Percentiles rank a stretch among this genome's conserved stretches.
Conservation (phyloP, 2,113 vertebrate genomes). For the Rhineura floridana region DNA sequence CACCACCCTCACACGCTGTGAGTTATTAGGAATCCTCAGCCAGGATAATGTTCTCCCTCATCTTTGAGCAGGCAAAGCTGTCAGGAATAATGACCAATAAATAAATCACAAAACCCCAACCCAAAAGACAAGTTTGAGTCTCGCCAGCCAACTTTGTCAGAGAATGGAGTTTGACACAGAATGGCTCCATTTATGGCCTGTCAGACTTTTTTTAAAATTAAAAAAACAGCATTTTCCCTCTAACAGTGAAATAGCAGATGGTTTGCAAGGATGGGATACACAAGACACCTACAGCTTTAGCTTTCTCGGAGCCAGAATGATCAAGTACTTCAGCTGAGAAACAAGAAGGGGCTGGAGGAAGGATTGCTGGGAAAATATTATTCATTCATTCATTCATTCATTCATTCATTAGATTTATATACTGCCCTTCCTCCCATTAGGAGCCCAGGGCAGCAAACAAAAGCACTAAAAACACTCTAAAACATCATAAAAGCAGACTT, state of each 20-base stretch:
- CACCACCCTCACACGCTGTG: not conserved
- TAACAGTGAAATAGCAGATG: not conserved
- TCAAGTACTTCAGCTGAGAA: not conserved
- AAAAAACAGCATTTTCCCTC: not conserved
- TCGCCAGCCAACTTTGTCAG: not conserved
- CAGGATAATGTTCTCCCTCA: not conserved
- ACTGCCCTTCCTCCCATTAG: too few species aligned
- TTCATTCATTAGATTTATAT: too few species aligned
- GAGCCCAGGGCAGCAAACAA: too few species aligned
- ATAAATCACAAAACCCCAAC: not conserved
- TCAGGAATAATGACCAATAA: conserved; percentile 29
- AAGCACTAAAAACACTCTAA: too few species aligned
- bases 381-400: too few species aligned
- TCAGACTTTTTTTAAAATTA: not conserved
- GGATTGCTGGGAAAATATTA: not conserved
- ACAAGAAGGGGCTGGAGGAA: fast-evolving
- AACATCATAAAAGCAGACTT: too few species aligned
- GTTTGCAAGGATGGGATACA: fast-evolving
- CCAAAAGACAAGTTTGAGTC: conserved; percentile 5
- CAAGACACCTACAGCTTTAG: not conserved
- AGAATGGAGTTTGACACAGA: conserved; percentile 17
- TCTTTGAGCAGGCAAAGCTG: conserved; percentile 19
- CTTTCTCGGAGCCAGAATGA: not conserved
- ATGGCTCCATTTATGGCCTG: conserved; percentile 29
- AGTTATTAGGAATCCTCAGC: not conserved